phyloP scores from a whole-genome alignment of 1,140 invertebrate genomes.

The Drosophila neocordata region DNA sequence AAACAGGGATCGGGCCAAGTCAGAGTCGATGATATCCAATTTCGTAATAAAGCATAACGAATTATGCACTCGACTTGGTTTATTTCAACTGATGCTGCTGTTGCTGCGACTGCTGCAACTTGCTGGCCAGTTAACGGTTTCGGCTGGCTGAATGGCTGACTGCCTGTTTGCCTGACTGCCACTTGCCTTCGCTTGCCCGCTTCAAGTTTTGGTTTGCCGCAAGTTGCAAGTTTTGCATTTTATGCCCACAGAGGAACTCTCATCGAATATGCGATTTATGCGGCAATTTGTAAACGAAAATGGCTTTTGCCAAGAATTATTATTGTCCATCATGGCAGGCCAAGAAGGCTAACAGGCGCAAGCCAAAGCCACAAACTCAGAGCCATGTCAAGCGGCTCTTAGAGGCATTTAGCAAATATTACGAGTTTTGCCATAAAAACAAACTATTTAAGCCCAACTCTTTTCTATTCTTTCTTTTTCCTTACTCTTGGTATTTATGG shows the following conservation, averaged over 20 bases:
- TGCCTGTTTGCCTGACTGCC: conserved; percentile 47
- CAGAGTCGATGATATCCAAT: conserved; percentile 75
- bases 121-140: conserved; percentile 73
- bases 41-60: conserved; percentile 81
- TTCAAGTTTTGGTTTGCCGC: conserved; percentile 19
- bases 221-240: conserved; percentile 55
- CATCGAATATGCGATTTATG: conserved; percentile 81
- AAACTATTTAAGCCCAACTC: conserved; percentile 22
- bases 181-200: conserved; percentile 45
- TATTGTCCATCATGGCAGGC: conserved; percentile 75
- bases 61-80: conserved; percentile 81
- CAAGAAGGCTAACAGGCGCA: conserved; percentile 42
- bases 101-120: conserved; percentile 18
- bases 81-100: conserved; percentile 63
- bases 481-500: background rate
- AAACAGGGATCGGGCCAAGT: conserved; percentile 12
- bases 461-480: conserved; percentile 7
- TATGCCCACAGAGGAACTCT: conserved; percentile 65
- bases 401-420: conserved; percentile 72
- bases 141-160: conserved; percentile 45
- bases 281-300: conserved; percentile 81
- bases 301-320: conserved; percentile 81
- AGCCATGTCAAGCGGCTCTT: conserved; percentile 58
- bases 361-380: conserved; percentile 29
- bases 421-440: conserved; percentile 69